Percentiles rank a stretch among this genome's conserved stretches.
phyloP scores from a whole-genome alignment of 2,888 invertebrate species.

The Mesodorylaimus sp. region DNA sequence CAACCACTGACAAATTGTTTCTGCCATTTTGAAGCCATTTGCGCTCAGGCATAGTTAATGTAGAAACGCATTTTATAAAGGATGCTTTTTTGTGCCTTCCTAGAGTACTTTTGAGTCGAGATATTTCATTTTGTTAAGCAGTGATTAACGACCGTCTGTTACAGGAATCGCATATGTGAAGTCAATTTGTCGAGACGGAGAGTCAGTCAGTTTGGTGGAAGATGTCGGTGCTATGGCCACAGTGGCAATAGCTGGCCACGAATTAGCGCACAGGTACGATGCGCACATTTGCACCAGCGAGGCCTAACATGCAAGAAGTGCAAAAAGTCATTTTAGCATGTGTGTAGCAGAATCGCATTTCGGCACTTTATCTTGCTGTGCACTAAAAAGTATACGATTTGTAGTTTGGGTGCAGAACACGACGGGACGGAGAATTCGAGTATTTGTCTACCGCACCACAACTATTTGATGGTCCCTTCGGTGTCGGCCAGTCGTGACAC shows the following conservation, averaged over 20 bases:
- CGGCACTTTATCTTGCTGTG: not conserved
- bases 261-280: conserved; percentile 25
- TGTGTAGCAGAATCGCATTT: not conserved
- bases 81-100: too few species aligned
- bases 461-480: conserved; percentile 6
- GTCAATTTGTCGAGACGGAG: conserved; percentile 20
- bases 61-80: too few species aligned
- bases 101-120: too few species aligned
- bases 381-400: not conserved
- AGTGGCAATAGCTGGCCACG: conserved; percentile 25
- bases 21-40: too few species aligned
- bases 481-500: not conserved
- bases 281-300: too few species aligned
- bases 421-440: conserved; percentile 2
- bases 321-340: too few species aligned
- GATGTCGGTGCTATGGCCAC: conserved; percentile 25
- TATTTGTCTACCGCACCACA: conserved; percentile 2
- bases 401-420: conserved; percentile 6
- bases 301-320: too few species aligned
- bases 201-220: conserved; percentile 24
- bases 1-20: too few species aligned
- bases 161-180: conserved; percentile 27
- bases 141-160: too few species aligned
- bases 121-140: too few species aligned
- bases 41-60: too few species aligned